Percentiles rank a stretch among this genome's conserved stretches.
Conservation (phyloP, 1,140 invertebrate genomes). For the Manduca sexta region DNA sequence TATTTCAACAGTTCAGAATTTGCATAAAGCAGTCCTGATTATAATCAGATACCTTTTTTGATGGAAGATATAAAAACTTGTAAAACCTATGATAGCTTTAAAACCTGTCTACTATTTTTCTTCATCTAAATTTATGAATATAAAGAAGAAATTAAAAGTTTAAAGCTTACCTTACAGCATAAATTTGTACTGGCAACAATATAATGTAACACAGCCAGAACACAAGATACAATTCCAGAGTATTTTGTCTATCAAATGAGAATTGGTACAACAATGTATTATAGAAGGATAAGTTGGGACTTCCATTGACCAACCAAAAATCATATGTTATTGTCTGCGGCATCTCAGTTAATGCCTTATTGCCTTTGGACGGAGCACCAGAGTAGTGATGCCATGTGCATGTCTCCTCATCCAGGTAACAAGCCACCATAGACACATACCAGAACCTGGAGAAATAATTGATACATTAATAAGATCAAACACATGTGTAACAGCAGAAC, state of each 20-base stretch:
- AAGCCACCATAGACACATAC: slow-evolving; percentile 96
- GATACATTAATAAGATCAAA: background rate
- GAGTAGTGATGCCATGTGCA: slow-evolving; percentile 88
- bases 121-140: too few relatives aligned
- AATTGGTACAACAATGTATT: slow-evolving; percentile 96
- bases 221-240: slow-evolving; percentile 91
- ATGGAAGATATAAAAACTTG: too few relatives aligned
- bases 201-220: slow-evolving; percentile 93
- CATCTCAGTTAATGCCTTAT: slow-evolving; percentile 43
- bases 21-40: too few relatives aligned
- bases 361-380: slow-evolving; percentile 41
- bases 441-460: slow-evolving; percentile 85
- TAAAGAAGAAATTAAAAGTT: too few relatives aligned
- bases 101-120: too few relatives aligned
- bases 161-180: slow-evolving; percentile 78
- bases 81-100: too few relatives aligned
- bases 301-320: slow-evolving; percentile 96
- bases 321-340: slow-evolving; percentile 85
- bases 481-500: background rate
- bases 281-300: slow-evolving; percentile 87
- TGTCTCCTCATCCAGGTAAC: slow-evolving; percentile 84
- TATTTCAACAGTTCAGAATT: too few relatives aligned
- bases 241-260: slow-evolving; percentile 96
- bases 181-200: slow-evolving; percentile 90
- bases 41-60: too few relatives aligned